A percentile compares a stretch with the other conserved stretches of the same genome.
Conservation (phyloP, 2,797 vertebrate species). For the Semaprochilodus insignis region DNA sequence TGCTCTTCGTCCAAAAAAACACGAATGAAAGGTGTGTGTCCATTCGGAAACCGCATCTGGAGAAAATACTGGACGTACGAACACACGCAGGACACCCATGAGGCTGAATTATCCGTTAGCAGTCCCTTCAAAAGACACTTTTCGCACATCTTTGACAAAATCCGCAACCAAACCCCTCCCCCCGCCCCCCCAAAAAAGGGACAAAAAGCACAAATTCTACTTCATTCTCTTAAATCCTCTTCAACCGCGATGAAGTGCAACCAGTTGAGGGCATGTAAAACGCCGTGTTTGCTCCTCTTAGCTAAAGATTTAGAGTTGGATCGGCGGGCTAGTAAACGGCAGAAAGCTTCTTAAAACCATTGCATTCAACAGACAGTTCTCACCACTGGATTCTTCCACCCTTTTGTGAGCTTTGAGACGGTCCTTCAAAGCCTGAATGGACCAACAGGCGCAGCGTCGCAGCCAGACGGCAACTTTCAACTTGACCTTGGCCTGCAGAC, state of each 20-base stretch:
- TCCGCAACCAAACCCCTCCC: no score
- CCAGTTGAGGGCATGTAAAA: constrained; percentile 11
- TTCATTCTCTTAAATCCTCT: background rate
- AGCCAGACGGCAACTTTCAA: constrained; percentile 90
- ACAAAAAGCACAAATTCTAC: background rate
- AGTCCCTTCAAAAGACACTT: constrained; percentile 60
- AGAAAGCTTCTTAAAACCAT: constrained; percentile 75
- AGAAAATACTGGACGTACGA: no score
- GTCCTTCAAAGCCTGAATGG: constrained; percentile 80
- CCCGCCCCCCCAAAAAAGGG: constrained; percentile 45
- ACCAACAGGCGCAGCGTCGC: constrained; percentile 81
- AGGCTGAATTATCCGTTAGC: constrained; percentile 37
- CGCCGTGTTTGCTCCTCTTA: constrained; percentile 49
- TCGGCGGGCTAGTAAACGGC: constrained; percentile 69
- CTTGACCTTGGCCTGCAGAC: constrained; percentile 98
- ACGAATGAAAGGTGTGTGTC: background rate
- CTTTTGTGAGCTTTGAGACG: constrained; percentile 76
- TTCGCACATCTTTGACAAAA: constrained; percentile 70
- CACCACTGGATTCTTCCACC: constrained; percentile 74
- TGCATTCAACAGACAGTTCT: constrained; percentile 79
- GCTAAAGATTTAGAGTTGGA: constrained; percentile 34
- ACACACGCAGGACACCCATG: constrained; percentile 49
- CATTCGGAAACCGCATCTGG: background rate
- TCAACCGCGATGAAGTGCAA: constrained; percentile 31
- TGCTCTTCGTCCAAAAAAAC: no score